phyloP scores from a whole-genome alignment of 1,140 invertebrate genomes.

The Thalassaphorura encarpata region DNA sequence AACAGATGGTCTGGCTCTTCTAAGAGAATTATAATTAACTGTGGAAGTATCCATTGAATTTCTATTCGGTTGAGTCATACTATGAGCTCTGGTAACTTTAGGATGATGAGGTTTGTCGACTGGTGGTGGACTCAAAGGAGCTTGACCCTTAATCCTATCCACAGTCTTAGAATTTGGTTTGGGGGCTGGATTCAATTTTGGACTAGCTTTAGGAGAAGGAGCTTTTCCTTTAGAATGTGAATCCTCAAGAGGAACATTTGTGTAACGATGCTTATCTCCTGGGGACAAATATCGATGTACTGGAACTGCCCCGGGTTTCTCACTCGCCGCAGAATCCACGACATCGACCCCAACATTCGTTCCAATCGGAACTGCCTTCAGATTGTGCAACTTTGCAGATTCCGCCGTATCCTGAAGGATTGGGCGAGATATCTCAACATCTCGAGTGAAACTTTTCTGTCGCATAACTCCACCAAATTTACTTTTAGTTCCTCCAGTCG shows the following conservation, averaged over 20 bases:
- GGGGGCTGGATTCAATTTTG: not conserved
- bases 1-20: conserved; percentile 18
- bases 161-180: not conserved
- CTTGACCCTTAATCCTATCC: not conserved
- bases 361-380: not conserved
- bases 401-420: conserved; percentile 19
- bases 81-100: conserved; percentile 21
- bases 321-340: not conserved
- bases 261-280: not conserved
- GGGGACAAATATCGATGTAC: not conserved
- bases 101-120: not conserved
- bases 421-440: conserved; percentile 28
- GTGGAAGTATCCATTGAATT: conserved; percentile 19
- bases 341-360: not conserved
- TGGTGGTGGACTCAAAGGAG: not conserved
- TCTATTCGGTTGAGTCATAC: conserved; percentile 31
- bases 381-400: not conserved
- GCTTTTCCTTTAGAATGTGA: too few species aligned
- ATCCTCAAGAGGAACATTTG: conserved; percentile 1
- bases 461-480: not conserved
- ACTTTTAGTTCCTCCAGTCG: not conserved
- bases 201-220: not conserved
- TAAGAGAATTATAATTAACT: conserved; percentile 29
- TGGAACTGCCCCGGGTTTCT: not conserved
- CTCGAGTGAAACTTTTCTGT: conserved; percentile 19